Conservation (phyloP, 2,113 vertebrate genomes). For the Ardeotis arabs region DNA sequence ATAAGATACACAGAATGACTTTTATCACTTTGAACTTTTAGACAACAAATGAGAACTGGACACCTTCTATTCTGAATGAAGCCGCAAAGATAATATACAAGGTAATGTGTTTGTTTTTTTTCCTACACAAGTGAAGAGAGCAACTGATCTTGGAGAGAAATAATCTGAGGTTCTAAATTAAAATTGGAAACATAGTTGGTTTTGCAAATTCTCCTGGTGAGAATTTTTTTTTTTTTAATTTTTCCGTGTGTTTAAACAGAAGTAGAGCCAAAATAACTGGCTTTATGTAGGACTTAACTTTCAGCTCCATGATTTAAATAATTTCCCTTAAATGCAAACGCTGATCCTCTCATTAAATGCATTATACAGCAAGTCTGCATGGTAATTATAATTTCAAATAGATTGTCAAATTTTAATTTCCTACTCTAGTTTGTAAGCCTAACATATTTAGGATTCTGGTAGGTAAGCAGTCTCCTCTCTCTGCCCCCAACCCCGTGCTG, state of each 20-base stretch:
- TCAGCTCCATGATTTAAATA: not conserved
- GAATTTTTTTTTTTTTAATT: not conserved
- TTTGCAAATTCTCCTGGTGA: not conserved
- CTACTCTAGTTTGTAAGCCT: not conserved
- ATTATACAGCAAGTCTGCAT: not conserved
- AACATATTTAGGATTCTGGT: not conserved
- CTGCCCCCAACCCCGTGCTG: not conserved
- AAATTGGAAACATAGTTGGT: not conserved
- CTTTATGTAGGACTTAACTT: not conserved
- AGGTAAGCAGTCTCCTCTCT: not conserved
- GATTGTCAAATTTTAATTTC: not conserved
- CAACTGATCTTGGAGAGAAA: not conserved
- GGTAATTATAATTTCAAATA: not conserved
- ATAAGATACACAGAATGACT: not conserved
- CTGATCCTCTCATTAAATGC: not conserved
- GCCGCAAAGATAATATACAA: conserved; percentile 94
- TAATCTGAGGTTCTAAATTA: not conserved
- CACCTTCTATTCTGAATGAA: conserved; percentile 90
- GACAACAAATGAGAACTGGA: conserved; percentile 95
- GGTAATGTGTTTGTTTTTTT: conserved; percentile 69
- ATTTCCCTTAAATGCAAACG: not conserved
- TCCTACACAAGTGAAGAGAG: not conserved
- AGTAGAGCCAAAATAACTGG: not conserved
- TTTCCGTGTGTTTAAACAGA: not conserved
- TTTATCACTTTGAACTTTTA: conserved; percentile 62